Base-by-base conservation (phyloP, 2,888 invertebrate species). In the Lasioglossum marginatum region DNA sequence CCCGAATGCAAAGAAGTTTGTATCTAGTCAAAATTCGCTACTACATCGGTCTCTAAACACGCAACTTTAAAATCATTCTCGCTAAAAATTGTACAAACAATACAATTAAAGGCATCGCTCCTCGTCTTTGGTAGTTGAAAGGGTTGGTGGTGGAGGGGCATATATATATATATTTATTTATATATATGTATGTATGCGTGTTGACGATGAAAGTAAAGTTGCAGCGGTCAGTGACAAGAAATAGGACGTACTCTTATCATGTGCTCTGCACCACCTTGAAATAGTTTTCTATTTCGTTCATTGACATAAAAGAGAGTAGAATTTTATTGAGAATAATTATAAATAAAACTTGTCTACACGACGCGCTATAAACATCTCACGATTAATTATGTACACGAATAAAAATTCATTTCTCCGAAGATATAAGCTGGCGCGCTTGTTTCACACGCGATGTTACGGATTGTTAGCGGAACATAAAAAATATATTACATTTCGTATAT, bases 101-200 rank as follows among this genome's bases (percentile, higher is more conserved):
- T 85, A 89, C 87, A 85, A 91, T 87, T 52, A 52, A 73, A 85
- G 77, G 84, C 14, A 43, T 79, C 83, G 70, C 90, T 92, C 88
- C 88, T 91, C 80, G 89, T 94, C 94, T 94, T 94, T 94, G 94
- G 94, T 93, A 93, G 37, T 48, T 40, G 45, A n/a, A 40, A 14
- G n/a, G n/a, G 70, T 23, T 14, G n/a, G 70, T 27, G 72, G 4
- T 66, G 27, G 79, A 16, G 45, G 45, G 43, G 43, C 43, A 43
- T 43, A 43, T 43, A 43, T 43, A 43, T 12, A 40, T 40, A 2
- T 40, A 40, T 40, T 1, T 40, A 40, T 43, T 0, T 40, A 8
- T 43, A 43, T 43, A 43, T 43, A 34, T 37, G 37, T 68, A 40
- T 37, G 34, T 68, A 70, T 70, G 70, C 70, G 87, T 90, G 91